Conservation (phyloP, 1,140 invertebrate species). For the Temnothorax curvispinosus region DNA sequence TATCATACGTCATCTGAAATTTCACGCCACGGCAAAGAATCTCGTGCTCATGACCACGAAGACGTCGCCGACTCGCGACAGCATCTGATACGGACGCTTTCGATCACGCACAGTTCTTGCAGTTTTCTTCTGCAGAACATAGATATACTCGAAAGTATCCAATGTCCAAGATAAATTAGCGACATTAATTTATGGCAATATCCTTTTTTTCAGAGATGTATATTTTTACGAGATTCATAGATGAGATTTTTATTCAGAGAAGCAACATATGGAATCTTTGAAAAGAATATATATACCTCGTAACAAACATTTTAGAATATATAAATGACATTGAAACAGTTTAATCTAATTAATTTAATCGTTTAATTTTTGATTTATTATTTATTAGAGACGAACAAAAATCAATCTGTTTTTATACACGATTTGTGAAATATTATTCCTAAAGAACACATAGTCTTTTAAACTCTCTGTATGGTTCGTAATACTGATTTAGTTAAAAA, state of each 20-base stretch:
- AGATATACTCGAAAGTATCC: neutral
- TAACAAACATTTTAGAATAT: neutral
- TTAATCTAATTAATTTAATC: neutral
- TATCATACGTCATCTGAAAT: conserved; percentile 54
- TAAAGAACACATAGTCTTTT: neutral
- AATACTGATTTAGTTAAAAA: neutral
- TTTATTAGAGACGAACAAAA: neutral
- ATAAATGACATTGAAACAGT: neutral
- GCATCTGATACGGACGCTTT: conserved; percentile 10
- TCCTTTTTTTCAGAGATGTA: neutral
- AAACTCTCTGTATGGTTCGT: neutral
- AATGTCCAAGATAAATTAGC: neutral
- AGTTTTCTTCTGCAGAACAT: neutral
- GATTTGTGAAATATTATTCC: neutral
- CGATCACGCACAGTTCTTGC: neutral
- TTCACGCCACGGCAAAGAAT: conserved; percentile 32
- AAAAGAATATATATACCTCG: neutral
- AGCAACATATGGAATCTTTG: neutral
- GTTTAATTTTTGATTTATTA: neutral
- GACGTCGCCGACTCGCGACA: neutral
- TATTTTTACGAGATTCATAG: no score
- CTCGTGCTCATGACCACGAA: conserved; percentile 28
- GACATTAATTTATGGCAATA: neutral
- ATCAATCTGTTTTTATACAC: neutral
- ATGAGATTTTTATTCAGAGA: no score